phyloP scores from a whole-genome alignment of 2,113 vertebrate genomes.

The Baryphthengus martii region DNA sequence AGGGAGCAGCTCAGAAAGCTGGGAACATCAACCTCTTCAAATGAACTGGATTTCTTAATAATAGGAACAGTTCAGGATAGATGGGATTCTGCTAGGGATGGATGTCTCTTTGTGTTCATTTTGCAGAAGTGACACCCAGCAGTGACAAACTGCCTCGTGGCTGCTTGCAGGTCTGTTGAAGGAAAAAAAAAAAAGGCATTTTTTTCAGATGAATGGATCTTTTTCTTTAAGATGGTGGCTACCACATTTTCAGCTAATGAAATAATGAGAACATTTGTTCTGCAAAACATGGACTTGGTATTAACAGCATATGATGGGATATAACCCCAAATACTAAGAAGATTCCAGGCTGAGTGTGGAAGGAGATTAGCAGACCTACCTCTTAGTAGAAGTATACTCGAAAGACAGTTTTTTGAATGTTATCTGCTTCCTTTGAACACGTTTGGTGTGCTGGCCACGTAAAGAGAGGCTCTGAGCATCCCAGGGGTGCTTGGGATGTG shows the following conservation, averaged over 20 bases:
- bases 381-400: neutral
- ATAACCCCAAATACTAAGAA: neutral
- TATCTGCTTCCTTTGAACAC: neutral
- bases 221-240: neutral
- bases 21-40: neutral
- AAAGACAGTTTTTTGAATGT: neutral
- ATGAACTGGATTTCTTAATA: neutral
- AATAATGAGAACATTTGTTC: neutral
- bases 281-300: neutral
- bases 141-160: neutral
- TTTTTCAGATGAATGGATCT: neutral
- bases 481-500: neutral
- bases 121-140: neutral
- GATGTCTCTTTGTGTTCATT: neutral
- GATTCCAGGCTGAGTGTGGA: neutral
- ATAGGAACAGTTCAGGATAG: neutral
- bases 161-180: neutral
- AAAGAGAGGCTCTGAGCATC: neutral
- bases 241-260: neutral
- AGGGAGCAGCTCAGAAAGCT: conserved; percentile 30
- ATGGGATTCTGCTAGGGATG: neutral
- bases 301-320: neutral
- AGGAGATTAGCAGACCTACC: neutral
- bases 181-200: neutral
- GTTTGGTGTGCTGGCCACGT: neutral